These are phyloP conservation scores for Rhinichthys klamathensis DNA, from an alignment of 2,113 vertebrate species.

Conservation along the genomic window DNA sequence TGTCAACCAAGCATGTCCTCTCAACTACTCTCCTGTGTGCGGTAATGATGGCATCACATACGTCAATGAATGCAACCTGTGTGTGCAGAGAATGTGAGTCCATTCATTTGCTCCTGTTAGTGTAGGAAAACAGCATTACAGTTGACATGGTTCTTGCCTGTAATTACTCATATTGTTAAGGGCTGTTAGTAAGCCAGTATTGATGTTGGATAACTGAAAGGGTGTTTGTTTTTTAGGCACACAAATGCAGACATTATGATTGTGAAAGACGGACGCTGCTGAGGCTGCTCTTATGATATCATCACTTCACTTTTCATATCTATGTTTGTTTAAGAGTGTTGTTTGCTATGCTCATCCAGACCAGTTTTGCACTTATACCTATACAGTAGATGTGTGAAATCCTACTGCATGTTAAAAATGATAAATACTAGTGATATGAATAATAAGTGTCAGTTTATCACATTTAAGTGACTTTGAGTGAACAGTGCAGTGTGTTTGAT, in stretches of 20 bases:
- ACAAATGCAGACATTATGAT: conserved; percentile 68
- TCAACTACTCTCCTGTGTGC: conserved; percentile 75
- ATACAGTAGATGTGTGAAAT: conserved; percentile 20
- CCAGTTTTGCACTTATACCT: not conserved
- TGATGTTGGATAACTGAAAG: not conserved
- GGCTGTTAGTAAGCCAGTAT: not conserved
- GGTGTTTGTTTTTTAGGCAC: conserved; percentile 55
- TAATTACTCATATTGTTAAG: not conserved
- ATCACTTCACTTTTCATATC: conserved; percentile 30
- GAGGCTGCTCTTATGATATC: conserved; percentile 49
- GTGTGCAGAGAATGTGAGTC: conserved; percentile 71
- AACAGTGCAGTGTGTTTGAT: not conserved
- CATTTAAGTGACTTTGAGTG: conserved; percentile 1
- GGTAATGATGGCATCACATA: conserved; percentile 76
- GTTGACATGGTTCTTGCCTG: not conserved
- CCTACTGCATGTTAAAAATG: not conserved
- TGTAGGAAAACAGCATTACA: not conserved
- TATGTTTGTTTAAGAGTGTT: conserved; percentile 31
- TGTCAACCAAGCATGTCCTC: conserved; percentile 68
- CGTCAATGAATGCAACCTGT: conserved; percentile 78
- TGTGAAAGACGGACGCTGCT: conserved; percentile 62
- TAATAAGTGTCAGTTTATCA: not conserved
- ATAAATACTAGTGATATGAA: not conserved
- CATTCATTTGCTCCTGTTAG: not conserved
- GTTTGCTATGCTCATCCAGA: not conserved